Base-by-base conservation (phyloP, 2,888 invertebrate species). In the Saturnia japonica region DNA sequence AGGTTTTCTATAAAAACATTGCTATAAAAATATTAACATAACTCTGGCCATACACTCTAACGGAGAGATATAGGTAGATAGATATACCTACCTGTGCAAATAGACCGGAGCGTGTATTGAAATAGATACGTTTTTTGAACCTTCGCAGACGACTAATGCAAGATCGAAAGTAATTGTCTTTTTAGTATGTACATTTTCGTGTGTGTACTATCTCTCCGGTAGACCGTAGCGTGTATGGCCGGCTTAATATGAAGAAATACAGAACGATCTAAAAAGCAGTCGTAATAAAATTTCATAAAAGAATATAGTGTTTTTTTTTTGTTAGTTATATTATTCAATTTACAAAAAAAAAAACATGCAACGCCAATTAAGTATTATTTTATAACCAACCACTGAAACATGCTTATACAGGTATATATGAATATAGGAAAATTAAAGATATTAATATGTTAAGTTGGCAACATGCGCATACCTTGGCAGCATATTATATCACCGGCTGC, bases 401-500 rank as follows among this genome's bases (percentile, higher is more conserved):
- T 60, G 57, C 57, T 22, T 54, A 22, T 25, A 12, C 14, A 22
- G 3, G 6, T 34, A 34, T 25, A 8, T 57, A 57, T 57, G 57
- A 22, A 0, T 57, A 57, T 25, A 57, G 0, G 25, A 25, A 25
- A 57, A 57, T 25, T 25, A 57, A n/a, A 51, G 12, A 25, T 57
- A 54, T 54, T 57, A 57, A n/a, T n/a, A 34, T 60, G 57, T 60
- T 28, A 28, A 60, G 57, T 28, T 60, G 16, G 34, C 28, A 40
- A 57, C 42, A 51, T 70, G 60, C 82, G 84, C 92, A 87, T 94
- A 94, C 94, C 94, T 94, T 94, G 94, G 89, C 94, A 94, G 92
- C 94, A 94, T 88, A 94, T 94, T 81, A 94, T 84, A 80, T 94
- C 94, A 87, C 93, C 88, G 90, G 94, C 94, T 86, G 94, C 93